phyloP scores from a whole-genome alignment of 2,113 vertebrate genomes.

The Leptobrachium leishanense region DNA sequence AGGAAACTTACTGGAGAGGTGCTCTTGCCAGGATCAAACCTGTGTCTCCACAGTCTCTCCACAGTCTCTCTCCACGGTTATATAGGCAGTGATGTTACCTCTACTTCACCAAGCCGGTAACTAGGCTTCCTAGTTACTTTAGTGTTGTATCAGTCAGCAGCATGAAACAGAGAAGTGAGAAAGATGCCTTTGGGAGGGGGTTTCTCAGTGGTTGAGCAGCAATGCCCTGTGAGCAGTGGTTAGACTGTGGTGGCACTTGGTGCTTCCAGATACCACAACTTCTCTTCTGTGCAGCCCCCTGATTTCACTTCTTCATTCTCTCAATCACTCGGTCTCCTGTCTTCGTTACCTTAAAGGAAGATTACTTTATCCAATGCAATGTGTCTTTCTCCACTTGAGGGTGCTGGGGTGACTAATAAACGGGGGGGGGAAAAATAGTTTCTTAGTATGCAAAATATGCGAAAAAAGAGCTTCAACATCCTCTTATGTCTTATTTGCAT shows the following conservation, averaged over 20 bases:
- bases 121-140: neutral
- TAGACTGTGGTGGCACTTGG: neutral
- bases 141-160: neutral
- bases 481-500: too few species aligned
- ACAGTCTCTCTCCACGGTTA: too few species aligned
- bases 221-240: neutral
- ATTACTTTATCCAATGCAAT: neutral
- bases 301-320: slow-evolving; percentile 2
- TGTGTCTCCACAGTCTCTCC: too few species aligned
- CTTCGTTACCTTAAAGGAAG: neutral
- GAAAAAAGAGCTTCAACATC: too few species aligned
- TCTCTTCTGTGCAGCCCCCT: neutral
- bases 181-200: neutral
- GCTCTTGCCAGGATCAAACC: too few species aligned
- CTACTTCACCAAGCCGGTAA: too few species aligned
- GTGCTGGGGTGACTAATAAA: too few species aligned
- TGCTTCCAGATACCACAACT: neutral
- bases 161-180: slow-evolving; percentile 2
- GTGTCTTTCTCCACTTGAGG: too few species aligned
- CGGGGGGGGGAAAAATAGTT: too few species aligned
- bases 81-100: too few species aligned
- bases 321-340: neutral
- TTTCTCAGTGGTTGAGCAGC: neutral
- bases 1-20: too few species aligned
- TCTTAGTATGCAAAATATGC: too few species aligned